Evolutionary conservation across 2,113 vertebrate genomes (phyloP), one percentile per base, ranked within the genome.

Genomic region (mouse (Mus musculus)): DNA sequence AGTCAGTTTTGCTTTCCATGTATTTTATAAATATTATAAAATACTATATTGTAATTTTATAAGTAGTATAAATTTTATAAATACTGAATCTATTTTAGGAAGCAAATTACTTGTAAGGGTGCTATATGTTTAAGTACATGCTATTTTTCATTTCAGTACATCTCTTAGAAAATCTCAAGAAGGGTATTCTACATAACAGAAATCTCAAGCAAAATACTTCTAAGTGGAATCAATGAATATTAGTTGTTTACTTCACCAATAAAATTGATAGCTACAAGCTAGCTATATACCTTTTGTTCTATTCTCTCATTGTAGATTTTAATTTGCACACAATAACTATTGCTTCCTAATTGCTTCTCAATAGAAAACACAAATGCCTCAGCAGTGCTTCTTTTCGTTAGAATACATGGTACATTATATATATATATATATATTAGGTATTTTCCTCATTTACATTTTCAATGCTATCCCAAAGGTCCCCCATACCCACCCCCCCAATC

Each of bases 291-390:
- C 93, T 96, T 95, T 85, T 94, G 3, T 30, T n/a, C 71, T 90
- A 33, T 76, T 39, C 46, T 82, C 28, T 94, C 52, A 73, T 63
- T 82, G 81, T 84, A 95, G 89, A 95, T 82, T 75, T 93, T 14
- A 78, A 24, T 96, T 80, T 97, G 52, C 24, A 85, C 78, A 95
- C 88, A 30, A 39, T 49, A 78, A 90, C 14, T 82, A 65, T 63
- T 94, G 30, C 17, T 96, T 97, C 72, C 72, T 72, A 75, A 92
- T 89, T 95, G 67, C 30, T 93, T 88, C 96, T 97, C 91, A 78
- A 46, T 89, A 54, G 20, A 80, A 97, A 92, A n/a, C 4, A 20
- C 2, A 1, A 24, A 81, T 10, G 39, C 3, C 8, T 87, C 22
- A 11, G 22, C 0, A 20, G 56, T 61, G 14, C 1, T 30, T 20